Evolutionary conservation across 2,113 vertebrate species (phyloP), one percentile per base, ranked within the genome.

Genomic region (Brachypodius melanocephalos): DNA sequence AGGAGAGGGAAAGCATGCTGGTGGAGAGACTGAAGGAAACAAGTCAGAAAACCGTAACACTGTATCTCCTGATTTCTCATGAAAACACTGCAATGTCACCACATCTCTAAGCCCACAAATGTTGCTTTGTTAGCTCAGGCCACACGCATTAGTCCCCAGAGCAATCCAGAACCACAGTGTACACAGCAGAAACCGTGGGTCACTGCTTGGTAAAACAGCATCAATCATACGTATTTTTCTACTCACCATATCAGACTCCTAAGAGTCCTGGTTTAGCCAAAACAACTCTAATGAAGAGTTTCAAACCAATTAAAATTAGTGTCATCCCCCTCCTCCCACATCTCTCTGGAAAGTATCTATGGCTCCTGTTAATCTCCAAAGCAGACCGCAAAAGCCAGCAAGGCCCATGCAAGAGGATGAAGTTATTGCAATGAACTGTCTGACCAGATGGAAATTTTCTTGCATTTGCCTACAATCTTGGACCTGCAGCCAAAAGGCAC

Each of bases 1-100:
- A 99, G 36, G 99, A 99, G 68, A 99, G 98, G 73, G 99, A 99
- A 94, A 99, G 98, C 80, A 98, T 99, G 98, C 99, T 99, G 96
- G 98, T 98, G 2, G 99, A 99, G 49, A 99, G 98, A 97, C 99
- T 99, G 97, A 79, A 73, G 91, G 48, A 85, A 69, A 95, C 55
- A 95, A 92, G 74, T 80, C 65, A 95, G 78, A 90, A 96, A 94
- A 83, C 7, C 36, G 25, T 93, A 42, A 89, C 14, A 12, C 26
- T 20, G 4, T 34, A 45, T 46, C 40, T 55, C n/a, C 28, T 36
- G 40, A 65, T 75, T 92, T 38, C 85, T 75, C n/a, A 62, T 28
- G 36, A 40, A 67, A 61, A 80, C 29, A 43, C 34, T 49, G 55
- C 72, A 66, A 24, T 21, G 49, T 13, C 71, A 66, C 5, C 74